These are phyloP conservation scores for Slavum lentiscoides DNA, from an alignment of 2,888 invertebrate species.

Conservation along the genomic window DNA sequence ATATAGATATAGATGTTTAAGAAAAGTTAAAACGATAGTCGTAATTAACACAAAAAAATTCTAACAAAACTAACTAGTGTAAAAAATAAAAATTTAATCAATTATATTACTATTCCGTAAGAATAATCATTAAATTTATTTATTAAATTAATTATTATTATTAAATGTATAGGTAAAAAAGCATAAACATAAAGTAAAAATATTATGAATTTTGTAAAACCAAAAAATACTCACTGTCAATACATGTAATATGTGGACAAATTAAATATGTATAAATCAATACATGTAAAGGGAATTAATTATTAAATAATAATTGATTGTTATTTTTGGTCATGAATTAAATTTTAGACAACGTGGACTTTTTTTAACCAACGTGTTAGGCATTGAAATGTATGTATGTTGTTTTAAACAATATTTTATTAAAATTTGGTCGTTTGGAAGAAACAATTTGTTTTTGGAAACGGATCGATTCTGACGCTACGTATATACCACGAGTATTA, in stretches of 20 bases:
- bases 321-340: background rate
- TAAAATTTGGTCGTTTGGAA: constrained; percentile 19
- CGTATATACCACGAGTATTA: constrained; percentile 17
- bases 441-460: constrained; percentile 20
- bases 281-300: background rate
- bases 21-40: too few relatives aligned
- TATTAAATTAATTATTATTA: too few relatives aligned
- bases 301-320: background rate
- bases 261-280: background rate
- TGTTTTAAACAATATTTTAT: constrained; percentile 10
- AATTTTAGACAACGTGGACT: background rate
- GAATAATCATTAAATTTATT: too few relatives aligned
- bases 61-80: too few relatives aligned
- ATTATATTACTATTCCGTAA: too few relatives aligned
- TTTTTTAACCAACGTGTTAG: background rate
- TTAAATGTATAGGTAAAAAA: too few relatives aligned
- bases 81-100: too few relatives aligned
- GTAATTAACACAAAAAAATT: too few relatives aligned
- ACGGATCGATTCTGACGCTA: background rate
- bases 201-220: too few relatives aligned
- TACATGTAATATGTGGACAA: background rate
- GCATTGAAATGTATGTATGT: background rate
- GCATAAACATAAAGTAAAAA: too few relatives aligned
- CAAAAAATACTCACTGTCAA: too few relatives aligned
- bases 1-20: too few relatives aligned